Conservation (phyloP, 2,797 vertebrate species). For the Labeo calbasu region DNA sequence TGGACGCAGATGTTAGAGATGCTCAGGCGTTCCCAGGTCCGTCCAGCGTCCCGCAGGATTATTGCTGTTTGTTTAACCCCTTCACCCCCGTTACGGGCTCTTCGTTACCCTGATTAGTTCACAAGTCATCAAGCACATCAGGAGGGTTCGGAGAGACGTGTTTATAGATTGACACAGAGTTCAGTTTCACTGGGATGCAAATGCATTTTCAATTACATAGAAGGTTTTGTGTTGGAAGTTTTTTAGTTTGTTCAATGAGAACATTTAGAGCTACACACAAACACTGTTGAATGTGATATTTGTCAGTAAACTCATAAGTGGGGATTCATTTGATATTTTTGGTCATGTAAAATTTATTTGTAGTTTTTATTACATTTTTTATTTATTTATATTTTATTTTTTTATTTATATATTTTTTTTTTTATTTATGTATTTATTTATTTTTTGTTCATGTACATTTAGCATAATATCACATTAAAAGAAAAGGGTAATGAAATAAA, state of each 20-base stretch:
- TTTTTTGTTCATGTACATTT: no score
- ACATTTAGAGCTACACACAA: background rate
- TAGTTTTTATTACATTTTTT: no score
- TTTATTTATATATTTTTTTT: no score
- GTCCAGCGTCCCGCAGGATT: conserved; percentile 22
- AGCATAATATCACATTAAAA: no score
- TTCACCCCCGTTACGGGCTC: conserved; percentile 41
- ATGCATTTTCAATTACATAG: background rate
- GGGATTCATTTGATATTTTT: background rate
- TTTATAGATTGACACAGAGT: background rate
- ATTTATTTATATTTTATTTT: no score
- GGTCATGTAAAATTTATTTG: background rate
- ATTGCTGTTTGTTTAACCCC: conserved; percentile 57
- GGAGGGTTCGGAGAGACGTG: background rate
- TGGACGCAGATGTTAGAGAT: background rate
- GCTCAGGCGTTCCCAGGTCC: background rate
- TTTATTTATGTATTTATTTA: no score
- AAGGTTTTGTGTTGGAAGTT: background rate
- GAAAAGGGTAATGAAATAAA: no score
- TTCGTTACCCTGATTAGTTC: conserved; percentile 64
- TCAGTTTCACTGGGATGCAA: background rate
- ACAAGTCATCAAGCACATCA: conserved; percentile 60
- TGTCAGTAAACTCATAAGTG: background rate
- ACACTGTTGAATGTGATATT: background rate
- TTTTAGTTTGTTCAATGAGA: background rate